Evolutionary conservation across 2,797 vertebrate species (phyloP).

Genomic region (Caiman crocodilus): DNA sequence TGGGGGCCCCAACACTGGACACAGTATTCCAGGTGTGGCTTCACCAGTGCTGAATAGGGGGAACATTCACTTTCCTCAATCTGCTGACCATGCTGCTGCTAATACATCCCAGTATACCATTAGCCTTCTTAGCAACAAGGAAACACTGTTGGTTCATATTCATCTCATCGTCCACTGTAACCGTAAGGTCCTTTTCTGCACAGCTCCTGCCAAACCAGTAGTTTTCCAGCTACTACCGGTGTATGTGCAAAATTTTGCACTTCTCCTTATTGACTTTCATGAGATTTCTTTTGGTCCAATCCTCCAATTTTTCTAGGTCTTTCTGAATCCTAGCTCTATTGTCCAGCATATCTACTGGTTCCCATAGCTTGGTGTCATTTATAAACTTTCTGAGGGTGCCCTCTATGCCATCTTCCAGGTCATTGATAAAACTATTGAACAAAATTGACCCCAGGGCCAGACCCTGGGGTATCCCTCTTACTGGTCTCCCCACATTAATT

Average conservation of each 20-base stretch:
- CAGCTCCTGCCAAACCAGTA: background rate
- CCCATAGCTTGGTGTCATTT: background rate
- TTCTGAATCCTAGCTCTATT: background rate
- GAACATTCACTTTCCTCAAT: background rate
- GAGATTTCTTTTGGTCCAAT: background rate
- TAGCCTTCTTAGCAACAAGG: background rate
- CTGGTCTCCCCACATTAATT: background rate
- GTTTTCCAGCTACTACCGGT: background rate
- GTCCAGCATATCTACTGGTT: rapidly evolving
- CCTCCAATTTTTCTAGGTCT: background rate
- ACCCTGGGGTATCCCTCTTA: background rate
- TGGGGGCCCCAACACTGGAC: background rate
- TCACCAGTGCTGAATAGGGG: background rate
- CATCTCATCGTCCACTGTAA: background rate
- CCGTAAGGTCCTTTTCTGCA: background rate
- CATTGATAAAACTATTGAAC: background rate
- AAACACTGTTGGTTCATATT: background rate
- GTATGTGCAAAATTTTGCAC: background rate
- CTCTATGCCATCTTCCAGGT: background rate
- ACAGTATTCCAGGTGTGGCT: background rate
- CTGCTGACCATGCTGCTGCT: background rate
- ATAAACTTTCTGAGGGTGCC: background rate
- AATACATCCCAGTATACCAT: background rate
- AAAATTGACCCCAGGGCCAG: background rate
- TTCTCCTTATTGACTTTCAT: background rate